Evolutionary conservation across 2,888 invertebrate genomes (phyloP).

Genomic region (Eupithecia subumbrata): DNA sequence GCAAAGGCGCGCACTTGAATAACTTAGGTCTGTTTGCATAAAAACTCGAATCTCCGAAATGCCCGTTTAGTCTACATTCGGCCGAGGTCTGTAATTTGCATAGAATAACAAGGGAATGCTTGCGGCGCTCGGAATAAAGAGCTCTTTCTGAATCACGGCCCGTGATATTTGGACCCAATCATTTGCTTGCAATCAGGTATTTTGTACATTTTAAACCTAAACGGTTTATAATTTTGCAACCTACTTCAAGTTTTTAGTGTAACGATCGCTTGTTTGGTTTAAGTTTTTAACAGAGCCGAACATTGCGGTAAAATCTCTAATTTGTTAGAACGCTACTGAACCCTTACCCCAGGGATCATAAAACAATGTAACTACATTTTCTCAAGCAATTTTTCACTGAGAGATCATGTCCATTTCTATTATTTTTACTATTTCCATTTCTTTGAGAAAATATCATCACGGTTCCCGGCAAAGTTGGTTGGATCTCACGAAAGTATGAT

Average conservation of each 20-base stretch:
- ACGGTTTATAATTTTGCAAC: neutral
- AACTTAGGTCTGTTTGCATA: slow-evolving; percentile 81
- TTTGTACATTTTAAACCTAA: slow-evolving; percentile 24
- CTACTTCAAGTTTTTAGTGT: neutral
- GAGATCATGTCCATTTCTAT: slow-evolving; percentile 31
- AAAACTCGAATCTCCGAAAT: slow-evolving; percentile 80
- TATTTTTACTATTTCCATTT: slow-evolving; percentile 46
- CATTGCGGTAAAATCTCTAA: neutral
- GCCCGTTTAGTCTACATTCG: slow-evolving; percentile 75
- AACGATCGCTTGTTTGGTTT: neutral
- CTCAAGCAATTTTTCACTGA: slow-evolving; percentile 18
- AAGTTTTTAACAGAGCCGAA: neutral
- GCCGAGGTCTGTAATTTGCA: slow-evolving; percentile 74
- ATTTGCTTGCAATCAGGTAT: slow-evolving; percentile 48
- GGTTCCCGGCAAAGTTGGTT: slow-evolving; percentile 54
- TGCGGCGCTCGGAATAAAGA: slow-evolving; percentile 63
- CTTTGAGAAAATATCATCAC: slow-evolving; percentile 52
- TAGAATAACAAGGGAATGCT: slow-evolving; percentile 78
- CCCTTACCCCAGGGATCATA: neutral
- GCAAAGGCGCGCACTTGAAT: slow-evolving; percentile 78
- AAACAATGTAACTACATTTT: slow-evolving; percentile 2
- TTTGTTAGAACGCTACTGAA: neutral
- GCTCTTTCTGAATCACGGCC: slow-evolving; percentile 60
- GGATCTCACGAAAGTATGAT: slow-evolving; percentile 62
- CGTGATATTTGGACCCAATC: slow-evolving; percentile 65